Conservation (phyloP, 2,888 invertebrate genomes). For the Chloroclysta siterata region DNA sequence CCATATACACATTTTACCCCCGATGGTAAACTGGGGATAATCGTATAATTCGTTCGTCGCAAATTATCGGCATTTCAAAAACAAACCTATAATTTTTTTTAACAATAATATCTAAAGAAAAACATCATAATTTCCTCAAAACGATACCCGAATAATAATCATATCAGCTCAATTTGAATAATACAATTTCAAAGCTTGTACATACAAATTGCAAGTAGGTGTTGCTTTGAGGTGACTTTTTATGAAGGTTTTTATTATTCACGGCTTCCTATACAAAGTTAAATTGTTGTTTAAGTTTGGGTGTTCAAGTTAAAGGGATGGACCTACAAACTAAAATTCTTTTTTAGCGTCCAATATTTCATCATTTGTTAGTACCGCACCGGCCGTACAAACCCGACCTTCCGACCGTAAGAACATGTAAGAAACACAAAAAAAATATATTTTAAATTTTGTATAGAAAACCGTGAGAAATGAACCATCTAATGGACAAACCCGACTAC, state of each 20-base stretch:
- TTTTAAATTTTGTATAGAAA: background rate
- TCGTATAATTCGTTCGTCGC: conserved; percentile 1
- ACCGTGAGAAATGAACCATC: background rate
- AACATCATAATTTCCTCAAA: background rate
- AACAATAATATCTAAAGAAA: background rate
- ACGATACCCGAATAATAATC: conserved; percentile 16
- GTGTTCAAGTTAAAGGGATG: no score
- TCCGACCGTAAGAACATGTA: no score
- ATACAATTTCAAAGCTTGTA: background rate
- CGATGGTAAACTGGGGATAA: background rate
- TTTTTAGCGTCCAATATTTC: no score
- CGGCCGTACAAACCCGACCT: no score
- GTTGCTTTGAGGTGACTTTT: background rate
- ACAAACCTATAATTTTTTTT: background rate
- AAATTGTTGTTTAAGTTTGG: no score
- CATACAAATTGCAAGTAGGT: background rate
- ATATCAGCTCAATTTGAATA: background rate
- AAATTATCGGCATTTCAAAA: conserved; percentile 3
- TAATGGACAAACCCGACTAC: background rate
- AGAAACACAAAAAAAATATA: no score
- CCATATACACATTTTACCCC: background rate
- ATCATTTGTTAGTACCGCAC: no score
- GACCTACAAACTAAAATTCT: no score
- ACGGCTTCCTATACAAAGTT: background rate
- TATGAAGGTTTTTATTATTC: background rate